Evolutionary conservation across 1,140 invertebrate genomes (phyloP), one percentile per base, ranked within the genome.

Genomic region (Portunus trituberculatus): DNA sequence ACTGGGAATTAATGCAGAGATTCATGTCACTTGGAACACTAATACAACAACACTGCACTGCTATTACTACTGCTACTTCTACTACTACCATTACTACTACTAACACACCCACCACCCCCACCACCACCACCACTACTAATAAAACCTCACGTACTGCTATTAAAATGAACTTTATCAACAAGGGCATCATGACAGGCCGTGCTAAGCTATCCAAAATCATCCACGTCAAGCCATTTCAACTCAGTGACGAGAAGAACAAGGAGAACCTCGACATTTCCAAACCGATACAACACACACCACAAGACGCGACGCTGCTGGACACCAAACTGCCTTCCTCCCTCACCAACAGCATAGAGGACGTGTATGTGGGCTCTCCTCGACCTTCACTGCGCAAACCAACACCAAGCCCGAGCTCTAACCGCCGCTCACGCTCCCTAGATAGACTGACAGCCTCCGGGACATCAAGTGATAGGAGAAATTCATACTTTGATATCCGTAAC

Each of bases 81-180:
- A 59, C 52, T 59, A 59, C 52, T 59, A 59, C 20, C 12, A 14
- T 0, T 1, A 28, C 28, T 7, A 87, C 86, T 25, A 87, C 31
- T 4, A 39, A 87, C 14, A 76, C 59, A 20, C 10, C 48, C 20
- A 76, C 59, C 20, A 76, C 59, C 4, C 7, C 20, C 6, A 29
- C 31, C 4, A 32, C 31, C 7, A 88, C 86, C 1, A 88, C 31
- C 2, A 45, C 14, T 0, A 91, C 89, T 48, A 48, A 4, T 29
- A 28, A 39, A 48, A 48, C 89, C 20, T 20, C 29, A 6, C 0
- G 29, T 32, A 3, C 29, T 29, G 16, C 91, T 76, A 76, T 12
- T 76, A 29, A 48, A 4, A 94, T 94, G 93, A 89, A 94, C 67
- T 94, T 94, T n/a, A 90, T 94, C 32, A 94, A 83, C 39, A 94